Evolutionary conservation across 2,797 vertebrate species (phyloP).

Genomic region (Sebastes flavidus): DNA sequence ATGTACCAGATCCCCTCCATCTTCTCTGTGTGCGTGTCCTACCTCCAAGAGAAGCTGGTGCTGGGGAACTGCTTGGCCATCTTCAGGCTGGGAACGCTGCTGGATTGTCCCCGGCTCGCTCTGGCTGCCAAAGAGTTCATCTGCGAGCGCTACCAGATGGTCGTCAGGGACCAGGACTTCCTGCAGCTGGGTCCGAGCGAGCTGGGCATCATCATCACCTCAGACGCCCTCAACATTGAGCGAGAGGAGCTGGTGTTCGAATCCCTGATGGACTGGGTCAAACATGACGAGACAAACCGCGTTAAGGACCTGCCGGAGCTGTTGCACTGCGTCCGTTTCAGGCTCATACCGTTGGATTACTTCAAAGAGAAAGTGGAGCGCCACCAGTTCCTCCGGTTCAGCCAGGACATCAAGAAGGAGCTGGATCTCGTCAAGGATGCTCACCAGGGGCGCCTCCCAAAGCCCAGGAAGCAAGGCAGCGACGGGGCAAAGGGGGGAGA

Average conservation of each 20-base stretch:
- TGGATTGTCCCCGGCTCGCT: constrained; percentile 91
- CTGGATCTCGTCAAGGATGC: constrained; percentile 93
- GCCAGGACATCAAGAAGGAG: constrained; percentile 90
- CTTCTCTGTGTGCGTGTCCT: constrained; percentile 96
- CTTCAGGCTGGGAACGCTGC: constrained; percentile 92
- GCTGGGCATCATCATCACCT: constrained; percentile 91
- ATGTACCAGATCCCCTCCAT: constrained; percentile 99
- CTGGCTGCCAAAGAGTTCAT: constrained; percentile 91
- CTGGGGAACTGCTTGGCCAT: constrained; percentile 96
- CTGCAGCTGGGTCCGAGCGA: constrained; percentile 89
- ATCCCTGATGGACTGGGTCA: constrained; percentile 92
- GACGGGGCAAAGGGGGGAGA: constrained; percentile 69
- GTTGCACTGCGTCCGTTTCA: constrained; percentile 93
- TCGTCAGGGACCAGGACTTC: constrained; percentile 92
- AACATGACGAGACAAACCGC: constrained; percentile 80
- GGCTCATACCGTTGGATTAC: constrained; percentile 88
- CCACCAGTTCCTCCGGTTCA: constrained; percentile 84
- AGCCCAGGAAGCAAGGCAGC: constrained; percentile 25
- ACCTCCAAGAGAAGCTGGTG: constrained; percentile 92
- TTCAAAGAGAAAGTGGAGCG: constrained; percentile 90
- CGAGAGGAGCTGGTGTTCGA: constrained; percentile 93
- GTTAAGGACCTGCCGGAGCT: constrained; percentile 87
- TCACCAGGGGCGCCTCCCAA: constrained; percentile 85
- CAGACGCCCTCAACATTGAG: constrained; percentile 90
- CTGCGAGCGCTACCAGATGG: constrained; percentile 89